A percentile compares a stretch with the other conserved stretches of the same genome.
These are phyloP conservation scores for Vireo griseus DNA, from an alignment of 2,797 vertebrate genomes.

Conservation along the genomic window DNA sequence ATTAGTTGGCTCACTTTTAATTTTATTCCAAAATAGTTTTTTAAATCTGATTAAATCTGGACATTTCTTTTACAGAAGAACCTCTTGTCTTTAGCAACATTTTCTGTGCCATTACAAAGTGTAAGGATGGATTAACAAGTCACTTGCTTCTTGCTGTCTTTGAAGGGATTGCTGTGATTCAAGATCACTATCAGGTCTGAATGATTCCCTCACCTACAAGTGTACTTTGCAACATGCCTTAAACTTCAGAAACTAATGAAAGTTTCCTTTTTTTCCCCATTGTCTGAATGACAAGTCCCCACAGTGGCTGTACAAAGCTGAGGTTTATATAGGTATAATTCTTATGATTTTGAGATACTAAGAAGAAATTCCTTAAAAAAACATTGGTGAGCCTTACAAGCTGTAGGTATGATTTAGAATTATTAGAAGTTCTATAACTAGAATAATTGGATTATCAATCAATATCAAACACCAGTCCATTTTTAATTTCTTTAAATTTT, in stretches of 20 bases:
- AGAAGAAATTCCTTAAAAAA: neutral
- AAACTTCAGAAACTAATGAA: neutral
- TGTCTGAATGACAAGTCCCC: neutral
- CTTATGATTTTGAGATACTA: neutral
- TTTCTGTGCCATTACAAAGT: slow-evolving; percentile 37
- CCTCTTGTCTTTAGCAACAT: neutral
- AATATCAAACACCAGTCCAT: neutral
- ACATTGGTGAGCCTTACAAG: neutral
- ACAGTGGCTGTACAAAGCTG: neutral
- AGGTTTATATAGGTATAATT: neutral
- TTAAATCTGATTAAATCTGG: neutral
- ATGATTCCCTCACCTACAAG: neutral
- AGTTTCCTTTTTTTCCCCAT: neutral
- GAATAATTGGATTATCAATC: neutral
- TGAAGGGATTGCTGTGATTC: slow-evolving; percentile 5
- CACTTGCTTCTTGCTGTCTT: slow-evolving; percentile 15
- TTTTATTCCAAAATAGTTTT: neutral
- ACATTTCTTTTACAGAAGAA: slow-evolving; percentile 48
- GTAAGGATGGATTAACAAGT: neutral
- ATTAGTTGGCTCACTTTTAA: neutral
- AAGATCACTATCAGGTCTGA: slow-evolving; percentile 60
- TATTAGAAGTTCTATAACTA: neutral
- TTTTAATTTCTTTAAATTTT: neutral
- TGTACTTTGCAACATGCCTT: neutral
- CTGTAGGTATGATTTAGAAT: neutral